Base-by-base conservation (phyloP, 2,888 invertebrate genomes). In the Acanthosepion lycidas region DNA sequence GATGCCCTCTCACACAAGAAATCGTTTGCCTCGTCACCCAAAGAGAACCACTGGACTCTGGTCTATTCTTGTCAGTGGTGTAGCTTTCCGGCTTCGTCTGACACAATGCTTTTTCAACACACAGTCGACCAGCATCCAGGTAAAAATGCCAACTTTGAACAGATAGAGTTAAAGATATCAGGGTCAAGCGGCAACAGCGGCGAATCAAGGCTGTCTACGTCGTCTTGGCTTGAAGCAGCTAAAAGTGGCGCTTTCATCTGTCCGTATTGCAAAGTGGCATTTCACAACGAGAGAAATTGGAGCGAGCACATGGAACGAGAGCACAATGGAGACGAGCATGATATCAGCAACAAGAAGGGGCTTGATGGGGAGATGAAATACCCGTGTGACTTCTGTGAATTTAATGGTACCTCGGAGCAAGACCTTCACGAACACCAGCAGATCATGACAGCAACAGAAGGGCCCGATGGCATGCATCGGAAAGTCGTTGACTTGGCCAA, bases 71-170 rank as follows among this genome's bases (percentile, higher is more conserved):
- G 92, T 92, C 92, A 92, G 48, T 92, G 92, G 92, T 92, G 92
- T 92, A 92, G 92, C n/a, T 92, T 92, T 48, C 92, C 92, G 53
- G 92, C 92, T 33, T 49, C 49, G 5, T 92, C 92, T 15, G 92
- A 92, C 23, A 92, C 92, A 8, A 92, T 92, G 92, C 92, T 92
- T 28, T 92, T 92, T 53, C 92, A 92, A 53, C 92, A 92, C 49
- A 92, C 92, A 6, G 92, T 92, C 53, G 92, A 92, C 92, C 92
- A 92, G 92, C 92, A 92, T 51, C 92, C 92, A 51, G 92, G 92
- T 53, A 92, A 92, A n/a, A 92, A 92, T 28, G 92, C 92, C n/a
- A 92, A 92, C 48, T 92, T 92, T 51, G 92, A 92, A 42, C 92
- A 92, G 92, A 92, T 92, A 12, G 92, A 92, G 51, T n/a, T 92